These are phyloP conservation scores for Nerophis ophidion DNA, from an alignment of 2,113 vertebrate genomes.

Conservation along the genomic window DNA sequence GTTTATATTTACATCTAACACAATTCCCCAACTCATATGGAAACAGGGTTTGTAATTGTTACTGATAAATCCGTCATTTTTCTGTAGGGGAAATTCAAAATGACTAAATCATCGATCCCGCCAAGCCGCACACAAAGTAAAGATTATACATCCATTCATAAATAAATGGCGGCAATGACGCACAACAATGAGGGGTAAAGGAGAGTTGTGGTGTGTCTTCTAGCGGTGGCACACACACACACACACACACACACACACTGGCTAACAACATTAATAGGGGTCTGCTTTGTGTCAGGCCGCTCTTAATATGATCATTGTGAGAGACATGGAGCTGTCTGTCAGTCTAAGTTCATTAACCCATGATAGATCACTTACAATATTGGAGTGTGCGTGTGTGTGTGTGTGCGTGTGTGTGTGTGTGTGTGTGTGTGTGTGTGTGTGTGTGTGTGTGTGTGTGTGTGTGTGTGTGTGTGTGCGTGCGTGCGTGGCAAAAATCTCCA, in stretches of 20 bases:
- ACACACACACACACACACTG: slow-evolving; percentile 38
- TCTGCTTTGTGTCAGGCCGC: slow-evolving; percentile 90
- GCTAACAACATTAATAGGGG: slow-evolving; percentile 84
- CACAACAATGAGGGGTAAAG: slow-evolving; percentile 10
- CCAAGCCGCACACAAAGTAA: not conserved
- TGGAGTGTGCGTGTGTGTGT: slow-evolving; percentile 27
- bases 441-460: not conserved
- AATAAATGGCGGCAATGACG: not conserved
- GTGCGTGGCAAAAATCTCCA: slow-evolving; percentile 12
- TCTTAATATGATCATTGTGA: slow-evolving; percentile 89
- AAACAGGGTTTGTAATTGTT: too few species aligned
- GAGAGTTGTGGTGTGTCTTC: slow-evolving; percentile 37
- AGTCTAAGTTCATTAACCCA: slow-evolving; percentile 92
- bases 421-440: not conserved
- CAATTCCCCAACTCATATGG: too few species aligned
- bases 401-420: slow-evolving; percentile 19
- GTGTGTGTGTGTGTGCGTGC: slow-evolving; percentile 9
- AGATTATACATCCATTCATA: not conserved
- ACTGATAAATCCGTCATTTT: too few species aligned
- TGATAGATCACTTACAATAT: slow-evolving; percentile 74
- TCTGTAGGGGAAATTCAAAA: too few species aligned
- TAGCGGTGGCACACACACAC: slow-evolving; percentile 12
- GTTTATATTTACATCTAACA: too few species aligned
- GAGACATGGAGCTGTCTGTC: slow-evolving; percentile 95
- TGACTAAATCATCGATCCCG: too few species aligned